Percentiles rank a stretch among this genome's conserved stretches.
Conservation (phyloP, 2,113 vertebrate genomes). For the Lethenteron camtschaticum region DNA sequence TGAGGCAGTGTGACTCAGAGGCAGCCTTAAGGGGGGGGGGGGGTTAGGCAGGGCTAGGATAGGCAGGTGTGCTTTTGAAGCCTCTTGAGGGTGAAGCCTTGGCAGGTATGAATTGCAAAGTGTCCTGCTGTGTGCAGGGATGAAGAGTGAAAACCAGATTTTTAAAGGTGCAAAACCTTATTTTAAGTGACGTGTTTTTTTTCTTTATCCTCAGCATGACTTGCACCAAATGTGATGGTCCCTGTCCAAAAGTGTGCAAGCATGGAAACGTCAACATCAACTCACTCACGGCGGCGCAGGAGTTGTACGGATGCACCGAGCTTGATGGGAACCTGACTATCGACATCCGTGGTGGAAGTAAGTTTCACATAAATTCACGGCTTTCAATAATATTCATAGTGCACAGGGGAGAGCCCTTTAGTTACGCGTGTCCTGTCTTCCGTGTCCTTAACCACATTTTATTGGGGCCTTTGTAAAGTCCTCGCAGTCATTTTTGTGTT, state of each 20-base stretch:
- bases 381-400: background rate
- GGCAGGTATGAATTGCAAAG: too few relatives aligned
- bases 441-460: background rate
- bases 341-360: conserved; percentile 84
- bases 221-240: conserved; percentile 71
- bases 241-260: conserved; percentile 63
- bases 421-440: background rate
- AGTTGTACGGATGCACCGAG: conserved; percentile 68
- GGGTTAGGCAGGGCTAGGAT: too few relatives aligned
- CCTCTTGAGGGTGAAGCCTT: too few relatives aligned
- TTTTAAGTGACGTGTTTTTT: too few relatives aligned
- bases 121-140: too few relatives aligned
- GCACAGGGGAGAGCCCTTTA: too few relatives aligned
- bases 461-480: background rate
- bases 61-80: too few relatives aligned
- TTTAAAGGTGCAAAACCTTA: too few relatives aligned
- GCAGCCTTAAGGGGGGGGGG: too few relatives aligned
- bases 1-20: too few relatives aligned
- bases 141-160: too few relatives aligned
- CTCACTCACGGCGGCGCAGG: conserved; percentile 71
- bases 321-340: conserved; percentile 75
- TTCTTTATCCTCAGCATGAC: conserved; percentile 41
- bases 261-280: conserved; percentile 40
- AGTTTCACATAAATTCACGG: conserved; percentile 22
- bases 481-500: background rate